Evolutionary conservation across 2,113 vertebrate genomes (phyloP).

Genomic region (Atlantisia rogersi): DNA sequence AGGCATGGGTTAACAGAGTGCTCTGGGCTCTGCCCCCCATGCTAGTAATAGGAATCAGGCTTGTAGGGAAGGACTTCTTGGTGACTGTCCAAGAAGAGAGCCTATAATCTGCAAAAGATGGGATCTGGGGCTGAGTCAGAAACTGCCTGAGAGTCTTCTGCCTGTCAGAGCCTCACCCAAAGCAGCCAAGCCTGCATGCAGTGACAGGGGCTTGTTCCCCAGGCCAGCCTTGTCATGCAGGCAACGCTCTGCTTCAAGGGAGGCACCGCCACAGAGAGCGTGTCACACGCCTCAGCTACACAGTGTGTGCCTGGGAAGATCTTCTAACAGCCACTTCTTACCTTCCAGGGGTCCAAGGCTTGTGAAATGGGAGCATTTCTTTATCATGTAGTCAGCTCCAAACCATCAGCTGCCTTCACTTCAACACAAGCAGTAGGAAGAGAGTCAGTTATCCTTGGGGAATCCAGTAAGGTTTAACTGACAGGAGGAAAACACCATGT

Average conservation of each 20-base stretch:
- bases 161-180: not conserved
- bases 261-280: not conserved
- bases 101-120: conserved; percentile 65
- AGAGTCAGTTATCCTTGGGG: not conserved
- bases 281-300: not conserved
- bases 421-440: not conserved
- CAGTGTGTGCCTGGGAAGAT: not conserved
- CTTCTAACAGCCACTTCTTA: not conserved
- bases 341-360: not conserved
- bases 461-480: not conserved
- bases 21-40: not conserved
- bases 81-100: conserved; percentile 41
- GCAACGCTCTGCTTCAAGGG: not conserved
- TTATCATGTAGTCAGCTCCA: not conserved
- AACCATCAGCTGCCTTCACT: not conserved
- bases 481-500: not conserved
- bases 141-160: conserved; percentile 25
- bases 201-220: not conserved
- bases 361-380: not conserved
- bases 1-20: not conserved
- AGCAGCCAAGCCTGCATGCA: not conserved
- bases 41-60: conserved; percentile 56
- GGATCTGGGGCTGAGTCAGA: conserved; percentile 37
- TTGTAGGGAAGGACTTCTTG: conserved; percentile 59
- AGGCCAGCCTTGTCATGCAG: not conserved